Conservation (phyloP, 2,113 vertebrate genomes). For the Anas platyrhynchos region DNA sequence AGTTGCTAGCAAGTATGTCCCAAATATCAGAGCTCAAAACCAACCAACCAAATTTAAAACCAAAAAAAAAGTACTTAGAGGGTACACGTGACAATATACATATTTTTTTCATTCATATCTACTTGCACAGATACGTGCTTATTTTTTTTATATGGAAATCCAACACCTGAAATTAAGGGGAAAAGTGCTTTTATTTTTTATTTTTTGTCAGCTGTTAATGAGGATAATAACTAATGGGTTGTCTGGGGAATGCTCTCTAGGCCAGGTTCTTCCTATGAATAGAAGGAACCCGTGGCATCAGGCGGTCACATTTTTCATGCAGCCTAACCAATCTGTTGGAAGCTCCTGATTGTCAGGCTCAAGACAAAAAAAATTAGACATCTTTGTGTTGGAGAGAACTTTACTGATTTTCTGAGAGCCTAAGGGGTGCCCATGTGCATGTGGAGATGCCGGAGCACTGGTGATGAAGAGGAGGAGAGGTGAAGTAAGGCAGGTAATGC, state of each 20-base stretch:
- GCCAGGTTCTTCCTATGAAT: conserved; percentile 43
- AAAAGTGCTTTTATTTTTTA: neutral
- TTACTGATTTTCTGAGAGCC: neutral
- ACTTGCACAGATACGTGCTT: neutral
- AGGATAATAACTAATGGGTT: conserved; percentile 9
- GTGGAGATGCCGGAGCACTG: neutral
- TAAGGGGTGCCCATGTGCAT: neutral
- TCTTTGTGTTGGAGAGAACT: neutral
- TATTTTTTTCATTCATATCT: neutral
- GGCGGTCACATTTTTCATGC: conserved; percentile 40
- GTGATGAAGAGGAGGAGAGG: neutral
- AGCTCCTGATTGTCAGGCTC: neutral
- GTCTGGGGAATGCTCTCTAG: conserved; percentile 21
- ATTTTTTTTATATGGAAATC: neutral
- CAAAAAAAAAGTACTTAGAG: neutral
- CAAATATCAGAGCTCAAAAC: neutral
- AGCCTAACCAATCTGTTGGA: conserved; percentile 23
- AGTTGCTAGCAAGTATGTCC: neutral
- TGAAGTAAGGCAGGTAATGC: neutral
- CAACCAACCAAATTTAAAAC: neutral
- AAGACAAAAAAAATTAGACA: neutral
- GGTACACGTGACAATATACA: rapidly evolving
- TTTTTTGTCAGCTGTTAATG: neutral
- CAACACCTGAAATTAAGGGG: neutral
- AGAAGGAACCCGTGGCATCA: conserved; percentile 27